These are phyloP conservation scores for Hydrotaea diabolus DNA, from an alignment of 2,888 invertebrate genomes.

Conservation along the genomic window DNA sequence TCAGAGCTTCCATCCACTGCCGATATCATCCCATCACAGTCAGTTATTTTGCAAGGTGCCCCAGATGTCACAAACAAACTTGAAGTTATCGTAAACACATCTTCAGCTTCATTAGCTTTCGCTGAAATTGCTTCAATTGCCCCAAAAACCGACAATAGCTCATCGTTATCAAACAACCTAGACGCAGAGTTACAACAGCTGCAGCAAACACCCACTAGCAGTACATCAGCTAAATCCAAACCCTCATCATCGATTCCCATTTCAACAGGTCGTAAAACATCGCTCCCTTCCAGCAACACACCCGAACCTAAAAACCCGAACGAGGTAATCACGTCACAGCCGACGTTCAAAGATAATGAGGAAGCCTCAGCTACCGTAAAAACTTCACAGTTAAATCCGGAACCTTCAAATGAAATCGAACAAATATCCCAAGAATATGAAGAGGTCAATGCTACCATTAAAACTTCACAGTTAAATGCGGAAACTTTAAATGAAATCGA, in stretches of 20 bases:
- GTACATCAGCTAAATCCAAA: neutral
- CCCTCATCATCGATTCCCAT: slow-evolving; percentile 16
- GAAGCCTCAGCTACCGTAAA: neutral
- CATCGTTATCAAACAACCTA: neutral
- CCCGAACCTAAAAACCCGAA: neutral
- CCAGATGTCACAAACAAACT: too few relatives aligned
- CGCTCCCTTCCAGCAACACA: neutral
- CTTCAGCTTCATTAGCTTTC: neutral
- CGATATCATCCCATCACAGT: too few relatives aligned
- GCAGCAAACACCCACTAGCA: neutral
- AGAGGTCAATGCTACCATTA: neutral
- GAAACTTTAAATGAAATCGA: too few relatives aligned
- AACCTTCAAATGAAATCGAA: too few relatives aligned
- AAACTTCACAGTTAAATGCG: neutral
- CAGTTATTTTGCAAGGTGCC: too few relatives aligned
- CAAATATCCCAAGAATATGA: neutral
- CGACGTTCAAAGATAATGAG: neutral
- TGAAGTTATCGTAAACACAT: neutral
- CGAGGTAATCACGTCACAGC: neutral
- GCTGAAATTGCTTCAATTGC: neutral
- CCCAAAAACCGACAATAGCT: neutral
- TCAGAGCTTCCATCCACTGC: too few relatives aligned
- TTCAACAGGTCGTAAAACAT: neutral
- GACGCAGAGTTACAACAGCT: neutral
- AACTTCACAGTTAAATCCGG: neutral